A percentile compares a stretch with the other conserved stretches of the same genome.
Evolutionary conservation across 2,888 invertebrate species (phyloP).

Genomic region (Meloe dianella): DNA sequence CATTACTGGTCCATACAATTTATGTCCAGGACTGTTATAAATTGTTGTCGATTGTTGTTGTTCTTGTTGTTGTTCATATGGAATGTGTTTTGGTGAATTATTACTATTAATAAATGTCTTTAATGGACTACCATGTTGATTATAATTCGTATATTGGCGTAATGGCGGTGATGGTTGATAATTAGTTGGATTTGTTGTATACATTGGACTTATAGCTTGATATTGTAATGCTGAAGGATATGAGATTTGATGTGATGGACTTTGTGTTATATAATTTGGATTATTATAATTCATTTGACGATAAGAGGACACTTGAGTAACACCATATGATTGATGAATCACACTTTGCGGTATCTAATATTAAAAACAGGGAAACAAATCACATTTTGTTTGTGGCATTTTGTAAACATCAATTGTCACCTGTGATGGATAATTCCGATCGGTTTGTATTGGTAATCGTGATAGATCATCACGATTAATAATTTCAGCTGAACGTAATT

Average conservation of each 20-base stretch:
- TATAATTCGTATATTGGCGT: conserved; percentile 48
- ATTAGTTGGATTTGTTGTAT: conserved; percentile 43
- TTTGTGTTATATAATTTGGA: conserved; percentile 42
- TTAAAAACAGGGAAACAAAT: too few species aligned
- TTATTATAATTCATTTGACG: conserved; percentile 42
- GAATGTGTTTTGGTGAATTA: conserved; percentile 53
- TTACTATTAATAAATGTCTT: conserved; percentile 41
- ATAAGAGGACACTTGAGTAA: conserved; percentile 48
- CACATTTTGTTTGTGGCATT: too few species aligned
- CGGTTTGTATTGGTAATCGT: conserved; percentile 32
- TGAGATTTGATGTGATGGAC: conserved; percentile 39
- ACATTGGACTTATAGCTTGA: conserved; percentile 53
- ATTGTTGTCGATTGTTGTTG: conserved; percentile 14
- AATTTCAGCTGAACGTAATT: conserved; percentile 34
- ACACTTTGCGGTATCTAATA: conserved; percentile 54
- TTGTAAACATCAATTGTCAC: conserved; percentile 31
- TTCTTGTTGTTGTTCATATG: conserved; percentile 37
- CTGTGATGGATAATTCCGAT: conserved; percentile 42
- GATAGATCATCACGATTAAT: conserved; percentile 16
- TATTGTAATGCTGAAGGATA: conserved; percentile 54
- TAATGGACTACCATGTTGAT: conserved; percentile 48
- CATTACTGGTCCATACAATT: conserved; percentile 41
- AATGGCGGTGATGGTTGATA: conserved; percentile 44
- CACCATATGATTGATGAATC: conserved; percentile 57
- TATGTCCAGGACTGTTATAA: conserved; percentile 44